A percentile compares a stretch with the other conserved stretches of the same genome.
These are phyloP conservation scores for Plagodis dolabraria DNA, from an alignment of 2,888 invertebrate genomes.

Conservation along the genomic window DNA sequence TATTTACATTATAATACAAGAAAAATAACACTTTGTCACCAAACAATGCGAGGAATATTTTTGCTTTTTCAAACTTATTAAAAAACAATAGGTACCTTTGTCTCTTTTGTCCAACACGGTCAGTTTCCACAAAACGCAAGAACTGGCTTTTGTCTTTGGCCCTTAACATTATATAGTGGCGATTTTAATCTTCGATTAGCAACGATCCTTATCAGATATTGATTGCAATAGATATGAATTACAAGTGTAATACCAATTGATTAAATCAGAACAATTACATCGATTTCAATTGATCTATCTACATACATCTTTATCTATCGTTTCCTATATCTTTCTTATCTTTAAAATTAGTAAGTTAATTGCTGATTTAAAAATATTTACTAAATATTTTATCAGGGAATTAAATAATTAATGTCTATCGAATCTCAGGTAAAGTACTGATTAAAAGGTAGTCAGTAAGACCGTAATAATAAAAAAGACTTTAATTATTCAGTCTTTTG, in stretches of 20 bases:
- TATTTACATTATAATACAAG: too few species aligned
- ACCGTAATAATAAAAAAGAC: too few species aligned
- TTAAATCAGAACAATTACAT: conserved; percentile 26
- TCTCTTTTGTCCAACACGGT: conserved; percentile 1
- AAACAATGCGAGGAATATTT: too few species aligned
- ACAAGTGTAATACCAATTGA: conserved; percentile 22
- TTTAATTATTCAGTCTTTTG: too few species aligned
- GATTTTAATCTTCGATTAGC: conserved; percentile 8
- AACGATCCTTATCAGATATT: conserved; percentile 16
- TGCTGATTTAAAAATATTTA: too few species aligned
- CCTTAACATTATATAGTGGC: conserved; percentile 10
- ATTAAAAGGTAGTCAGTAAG: too few species aligned
- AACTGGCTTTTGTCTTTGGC: conserved; percentile 8
- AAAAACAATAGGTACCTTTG: conserved; percentile 16
- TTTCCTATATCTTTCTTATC: background rate
- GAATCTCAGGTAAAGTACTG: too few species aligned
- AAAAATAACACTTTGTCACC: too few species aligned
- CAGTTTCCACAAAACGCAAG: conserved; percentile 9
- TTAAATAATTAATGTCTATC: too few species aligned
- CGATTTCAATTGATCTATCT: conserved; percentile 12
- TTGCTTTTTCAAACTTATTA: too few species aligned
- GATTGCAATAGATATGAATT: conserved; percentile 15
- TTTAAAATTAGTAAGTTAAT: too few species aligned
- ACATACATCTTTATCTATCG: background rate
- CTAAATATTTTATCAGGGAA: too few species aligned